phyloP scores from a whole-genome alignment of 1,140 invertebrate species.

The Rhagoletis pomonella region DNA sequence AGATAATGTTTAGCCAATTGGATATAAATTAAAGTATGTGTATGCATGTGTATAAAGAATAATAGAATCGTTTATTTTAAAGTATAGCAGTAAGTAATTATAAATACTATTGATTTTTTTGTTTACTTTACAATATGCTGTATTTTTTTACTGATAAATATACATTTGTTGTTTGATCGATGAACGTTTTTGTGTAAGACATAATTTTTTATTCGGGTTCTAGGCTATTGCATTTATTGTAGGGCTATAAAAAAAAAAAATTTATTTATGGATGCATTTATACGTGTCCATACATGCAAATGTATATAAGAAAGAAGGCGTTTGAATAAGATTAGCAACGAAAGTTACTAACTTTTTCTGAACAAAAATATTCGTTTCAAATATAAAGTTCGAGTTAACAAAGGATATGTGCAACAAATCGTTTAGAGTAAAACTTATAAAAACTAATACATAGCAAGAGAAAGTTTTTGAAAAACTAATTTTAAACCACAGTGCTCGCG shows the following conservation, averaged over 20 bases:
- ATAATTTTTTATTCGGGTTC: not conserved
- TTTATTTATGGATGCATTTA: not conserved
- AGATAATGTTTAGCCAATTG: not conserved
- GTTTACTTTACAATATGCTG: not conserved
- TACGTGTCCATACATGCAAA: no score
- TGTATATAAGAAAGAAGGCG: not conserved
- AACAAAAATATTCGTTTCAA: not conserved
- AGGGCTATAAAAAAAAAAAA: not conserved
- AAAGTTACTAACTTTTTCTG: no score
- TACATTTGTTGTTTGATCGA: not conserved
- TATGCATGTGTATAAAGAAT: not conserved
- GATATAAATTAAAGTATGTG: not conserved
- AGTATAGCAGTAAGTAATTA: not conserved
- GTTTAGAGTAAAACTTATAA: not conserved
- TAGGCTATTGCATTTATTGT: not conserved
- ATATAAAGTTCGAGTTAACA: not conserved
- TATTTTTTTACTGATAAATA: not conserved
- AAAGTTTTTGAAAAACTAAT: not conserved
- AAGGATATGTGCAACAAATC: not conserved
- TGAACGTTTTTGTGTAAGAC: not conserved
- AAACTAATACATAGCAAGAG: not conserved
- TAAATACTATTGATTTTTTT: constrained; percentile 1
- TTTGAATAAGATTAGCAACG: not conserved
- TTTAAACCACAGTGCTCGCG: not conserved
- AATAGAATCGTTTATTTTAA: constrained; percentile 6